A percentile compares a stretch with the other conserved stretches of the same genome.
These are phyloP conservation scores for Glyptemys insculpta DNA, from an alignment of 2,797 vertebrate genomes.

Conservation along the genomic window DNA sequence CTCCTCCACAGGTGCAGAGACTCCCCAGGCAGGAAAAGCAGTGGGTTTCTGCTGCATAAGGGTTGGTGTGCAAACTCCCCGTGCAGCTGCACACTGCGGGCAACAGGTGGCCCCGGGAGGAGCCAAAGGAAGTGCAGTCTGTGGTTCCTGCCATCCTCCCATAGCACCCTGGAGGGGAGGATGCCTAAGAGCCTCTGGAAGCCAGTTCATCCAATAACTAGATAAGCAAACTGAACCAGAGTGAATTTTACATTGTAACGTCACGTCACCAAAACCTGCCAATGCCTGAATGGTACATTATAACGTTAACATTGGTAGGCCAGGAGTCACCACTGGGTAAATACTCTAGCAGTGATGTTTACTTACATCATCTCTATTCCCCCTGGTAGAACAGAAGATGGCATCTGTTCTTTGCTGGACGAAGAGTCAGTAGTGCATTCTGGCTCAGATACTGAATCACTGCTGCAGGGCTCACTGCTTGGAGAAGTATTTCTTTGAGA, in stretches of 20 bases:
- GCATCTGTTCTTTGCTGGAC: constrained; percentile 87
- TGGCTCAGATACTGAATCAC: constrained; percentile 85
- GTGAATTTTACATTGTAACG: rapidly evolving
- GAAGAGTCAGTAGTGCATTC: constrained; percentile 87
- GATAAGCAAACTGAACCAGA: neutral
- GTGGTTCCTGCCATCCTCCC: neutral
- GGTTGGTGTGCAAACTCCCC: neutral
- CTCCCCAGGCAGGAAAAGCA: neutral
- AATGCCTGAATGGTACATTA: neutral
- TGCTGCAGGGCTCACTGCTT: constrained; percentile 81
- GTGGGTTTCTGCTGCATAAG: neutral
- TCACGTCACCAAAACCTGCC: rapidly evolving
- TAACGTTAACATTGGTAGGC: neutral
- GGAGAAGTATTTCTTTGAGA: constrained; percentile 81
- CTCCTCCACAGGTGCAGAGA: neutral
- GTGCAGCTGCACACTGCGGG: rapidly evolving
- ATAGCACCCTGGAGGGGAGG: rapidly evolving
- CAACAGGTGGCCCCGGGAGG: neutral
- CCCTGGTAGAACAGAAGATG: constrained; percentile 79
- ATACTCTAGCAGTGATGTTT: neutral
- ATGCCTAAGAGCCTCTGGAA: neutral
- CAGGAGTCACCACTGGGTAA: neutral
- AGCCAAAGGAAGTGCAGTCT: neutral
- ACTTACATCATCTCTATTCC: constrained; percentile 87
- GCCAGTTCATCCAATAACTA: neutral